Evolutionary conservation across 2,888 invertebrate species (phyloP), one percentile per base, ranked within the genome.

Genomic region (Argyra leucocephala): DNA sequence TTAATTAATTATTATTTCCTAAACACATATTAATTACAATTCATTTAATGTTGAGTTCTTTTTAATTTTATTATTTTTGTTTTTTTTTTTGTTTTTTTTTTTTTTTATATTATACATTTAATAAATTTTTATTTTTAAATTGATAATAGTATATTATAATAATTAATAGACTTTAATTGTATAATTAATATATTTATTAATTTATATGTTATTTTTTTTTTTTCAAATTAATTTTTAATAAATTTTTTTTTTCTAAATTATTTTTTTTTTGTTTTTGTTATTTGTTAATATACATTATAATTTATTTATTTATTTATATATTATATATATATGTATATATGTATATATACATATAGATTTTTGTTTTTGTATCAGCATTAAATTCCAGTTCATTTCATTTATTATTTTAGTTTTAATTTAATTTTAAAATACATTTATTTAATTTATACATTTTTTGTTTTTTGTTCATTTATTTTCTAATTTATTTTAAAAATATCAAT

Each of bases 341-440:
- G 15, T 18, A 48, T 18, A n/a, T 48, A 48, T 48, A 48, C 18
- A 48, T 48, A 5, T 48, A 48, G n/a, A 12, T 37, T 15, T 48
- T 48, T n/a, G n/a, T 48, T 48, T 26, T 48, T 48, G 48, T 48
- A 48, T 48, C 48, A 48, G 48, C 48, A 48, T 48, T 48, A 18
- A 48, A 48, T 48, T 48, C 48, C 48, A 48, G 48, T 48, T 48
- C 48, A 48, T 48, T 48, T 15, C 18, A 18, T 48, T 48, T 48
- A 3, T 48, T 48, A 15, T 37, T 37, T 37, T 37, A 15, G 5
- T 37, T 37, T 9, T 9, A 9, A 37, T 9, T 48, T 48, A 18
- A 48, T 48, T 48, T 48, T 48, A 48, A n/a, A 48, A 48, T 48
- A 48, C 48, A 48, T 12, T 15, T 48, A 12, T 48, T 48, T 15